Conservation (phyloP, 1,140 invertebrate species). For the Heliconius hermathena region DNA sequence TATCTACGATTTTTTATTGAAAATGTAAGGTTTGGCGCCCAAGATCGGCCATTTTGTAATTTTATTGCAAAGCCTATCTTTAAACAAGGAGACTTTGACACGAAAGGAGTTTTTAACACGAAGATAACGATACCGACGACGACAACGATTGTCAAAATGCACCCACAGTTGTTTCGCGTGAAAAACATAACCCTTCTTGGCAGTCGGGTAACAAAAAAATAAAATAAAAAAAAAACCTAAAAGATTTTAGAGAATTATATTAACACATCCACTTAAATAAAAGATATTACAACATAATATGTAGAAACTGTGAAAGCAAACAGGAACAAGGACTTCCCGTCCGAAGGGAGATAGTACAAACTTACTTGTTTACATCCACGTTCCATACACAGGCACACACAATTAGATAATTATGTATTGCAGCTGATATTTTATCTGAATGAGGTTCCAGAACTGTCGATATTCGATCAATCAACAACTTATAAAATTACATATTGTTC, state of each 20-base stretch:
- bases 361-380: slow-evolving; percentile 24
- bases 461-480: background rate
- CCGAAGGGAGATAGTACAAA: slow-evolving; percentile 14
- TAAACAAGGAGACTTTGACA: no score
- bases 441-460: slow-evolving; percentile 11
- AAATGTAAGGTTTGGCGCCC: no score
- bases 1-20: no score
- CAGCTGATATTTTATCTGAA: slow-evolving; percentile 15
- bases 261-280: background rate
- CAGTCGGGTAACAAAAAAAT: background rate
- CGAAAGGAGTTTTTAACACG: no score
- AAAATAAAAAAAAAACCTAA: background rate
- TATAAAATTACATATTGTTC: slow-evolving; percentile 13
- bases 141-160: no score
- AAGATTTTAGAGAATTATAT: no score
- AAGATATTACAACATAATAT: background rate
- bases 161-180: no score
- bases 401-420: slow-evolving; percentile 1
- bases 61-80: no score
- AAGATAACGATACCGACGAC: no score
- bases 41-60: no score
- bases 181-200: no score
- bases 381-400: slow-evolving; percentile 1
- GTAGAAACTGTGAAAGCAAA: slow-evolving; percentile 29
- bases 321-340: slow-evolving; percentile 32